A percentile compares a stretch with the other conserved stretches of the same genome.
Evolutionary conservation across 2,113 vertebrate genomes (phyloP).

Genomic region (Takifugu flavidus): DNA sequence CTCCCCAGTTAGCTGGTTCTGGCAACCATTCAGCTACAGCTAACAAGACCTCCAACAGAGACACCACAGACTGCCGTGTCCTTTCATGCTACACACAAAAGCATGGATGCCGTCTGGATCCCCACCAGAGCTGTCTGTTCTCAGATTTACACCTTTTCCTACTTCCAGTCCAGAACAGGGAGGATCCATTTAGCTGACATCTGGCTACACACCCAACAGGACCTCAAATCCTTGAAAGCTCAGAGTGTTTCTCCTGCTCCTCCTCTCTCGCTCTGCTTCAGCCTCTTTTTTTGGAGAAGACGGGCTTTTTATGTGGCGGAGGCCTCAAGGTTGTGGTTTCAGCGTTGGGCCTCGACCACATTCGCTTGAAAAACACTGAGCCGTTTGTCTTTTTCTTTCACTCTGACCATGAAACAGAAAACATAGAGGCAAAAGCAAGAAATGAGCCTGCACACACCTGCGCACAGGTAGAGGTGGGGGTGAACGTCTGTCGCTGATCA

Average conservation of each 20-base stretch:
- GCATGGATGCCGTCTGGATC: neutral
- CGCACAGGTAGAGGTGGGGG: conserved; percentile 13
- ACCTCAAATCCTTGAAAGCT: conserved; percentile 25
- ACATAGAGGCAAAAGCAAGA: conserved; percentile 22
- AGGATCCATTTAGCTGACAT: conserved; percentile 12
- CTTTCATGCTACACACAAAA: conserved; percentile 6
- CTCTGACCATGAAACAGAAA: conserved; percentile 64
- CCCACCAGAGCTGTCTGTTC: neutral
- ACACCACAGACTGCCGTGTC: conserved; percentile 45
- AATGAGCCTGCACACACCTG: neutral
- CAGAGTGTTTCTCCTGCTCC: conserved; percentile 18
- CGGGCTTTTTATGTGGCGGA: conserved; percentile 65
- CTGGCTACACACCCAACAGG: conserved; percentile 32
- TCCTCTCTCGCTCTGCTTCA: conserved; percentile 25
- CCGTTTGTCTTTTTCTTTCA: conserved; percentile 68
- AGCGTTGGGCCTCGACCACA: conserved; percentile 70
- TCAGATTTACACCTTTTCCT: conserved; percentile 23
- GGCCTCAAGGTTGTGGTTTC: conserved; percentile 77
- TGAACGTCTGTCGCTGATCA: conserved; percentile 52
- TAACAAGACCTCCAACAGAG: conserved; percentile 83
- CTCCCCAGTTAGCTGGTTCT: conserved; percentile 71
- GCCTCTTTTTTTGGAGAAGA: conserved; percentile 51
- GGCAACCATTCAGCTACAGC: conserved; percentile 60
- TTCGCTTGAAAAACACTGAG: conserved; percentile 73
- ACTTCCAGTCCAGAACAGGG: neutral